phyloP scores from a whole-genome alignment of 2,113 vertebrate species.

The Chinchilla lanigera region DNA sequence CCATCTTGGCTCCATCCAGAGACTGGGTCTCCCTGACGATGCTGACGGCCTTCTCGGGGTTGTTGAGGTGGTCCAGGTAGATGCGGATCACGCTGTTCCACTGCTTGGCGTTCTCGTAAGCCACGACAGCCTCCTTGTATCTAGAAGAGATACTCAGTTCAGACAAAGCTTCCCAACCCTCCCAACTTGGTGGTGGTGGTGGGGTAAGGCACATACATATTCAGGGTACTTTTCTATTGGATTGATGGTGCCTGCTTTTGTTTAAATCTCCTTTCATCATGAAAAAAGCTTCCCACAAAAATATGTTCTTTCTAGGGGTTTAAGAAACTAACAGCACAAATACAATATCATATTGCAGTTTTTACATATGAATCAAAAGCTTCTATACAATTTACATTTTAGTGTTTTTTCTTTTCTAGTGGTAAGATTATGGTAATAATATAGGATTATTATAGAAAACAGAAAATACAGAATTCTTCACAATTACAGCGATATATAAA shows the following conservation, averaged over 20 bases:
- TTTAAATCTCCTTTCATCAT: slow-evolving; percentile 27
- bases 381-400: background rate
- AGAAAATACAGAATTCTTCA: slow-evolving; percentile 6
- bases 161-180: slow-evolving; percentile 30
- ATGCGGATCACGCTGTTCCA: slow-evolving; percentile 96
- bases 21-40: slow-evolving; percentile 96
- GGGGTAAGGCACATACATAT: background rate
- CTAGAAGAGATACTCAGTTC: slow-evolving; percentile 81
- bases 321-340: slow-evolving; percentile 27
- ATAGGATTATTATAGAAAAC: slow-evolving; percentile 13
- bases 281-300: slow-evolving; percentile 41
- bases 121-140: slow-evolving; percentile 93
- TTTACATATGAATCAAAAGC: background rate
- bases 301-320: background rate
- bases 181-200: background rate
- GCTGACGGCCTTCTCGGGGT: slow-evolving; percentile 94
- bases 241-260: background rate
- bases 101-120: slow-evolving; percentile 96
- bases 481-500: background rate
- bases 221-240: background rate
- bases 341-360: background rate
- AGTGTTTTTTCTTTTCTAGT: background rate
- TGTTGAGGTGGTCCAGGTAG: slow-evolving; percentile 95
- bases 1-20: slow-evolving; percentile 98
- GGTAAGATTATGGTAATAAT: background rate